Conservation (phyloP, 2,113 vertebrate genomes). For the Chinchilla lanigera region DNA sequence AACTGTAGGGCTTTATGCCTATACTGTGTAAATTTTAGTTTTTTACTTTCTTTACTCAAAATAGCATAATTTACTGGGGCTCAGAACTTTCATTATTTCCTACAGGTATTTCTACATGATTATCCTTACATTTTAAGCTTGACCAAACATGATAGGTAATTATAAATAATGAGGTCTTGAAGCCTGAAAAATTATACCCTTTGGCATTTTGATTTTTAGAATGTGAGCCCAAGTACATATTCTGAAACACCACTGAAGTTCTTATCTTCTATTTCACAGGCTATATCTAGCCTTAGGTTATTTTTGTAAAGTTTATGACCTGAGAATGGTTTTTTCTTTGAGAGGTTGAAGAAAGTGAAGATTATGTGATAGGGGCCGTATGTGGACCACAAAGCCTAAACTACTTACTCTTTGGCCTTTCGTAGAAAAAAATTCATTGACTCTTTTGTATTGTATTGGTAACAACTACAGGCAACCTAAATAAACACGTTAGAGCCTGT, state of each 20-base stretch:
- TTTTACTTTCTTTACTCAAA: not conserved
- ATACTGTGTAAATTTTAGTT: conserved; percentile 11
- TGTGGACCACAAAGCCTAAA: not conserved
- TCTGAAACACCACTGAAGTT: not conserved
- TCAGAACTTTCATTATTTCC: conserved; percentile 32
- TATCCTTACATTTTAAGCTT: conserved; percentile 49
- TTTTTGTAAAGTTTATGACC: conserved; percentile 1
- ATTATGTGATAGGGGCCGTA: not conserved
- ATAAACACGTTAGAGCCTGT: not conserved
- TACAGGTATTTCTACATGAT: not conserved
- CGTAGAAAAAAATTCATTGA: not conserved
- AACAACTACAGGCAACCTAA: not conserved
- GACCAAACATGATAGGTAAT: not conserved
- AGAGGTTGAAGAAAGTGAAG: conserved; percentile 7
- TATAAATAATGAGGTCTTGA: conserved; percentile 32
- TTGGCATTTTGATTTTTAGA: conserved; percentile 32
- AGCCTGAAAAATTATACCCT: not conserved
- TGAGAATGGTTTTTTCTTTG: conserved; percentile 1
- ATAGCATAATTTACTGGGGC: not conserved
- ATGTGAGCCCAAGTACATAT: not conserved
- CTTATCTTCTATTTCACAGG: not conserved
- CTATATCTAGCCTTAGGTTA: not conserved
- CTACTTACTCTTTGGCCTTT: not conserved
- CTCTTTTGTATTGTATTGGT: not conserved
- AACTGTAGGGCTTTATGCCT: not conserved